Base-by-base conservation (phyloP, 2,797 vertebrate species). In the Myotis daubentonii region DNA sequence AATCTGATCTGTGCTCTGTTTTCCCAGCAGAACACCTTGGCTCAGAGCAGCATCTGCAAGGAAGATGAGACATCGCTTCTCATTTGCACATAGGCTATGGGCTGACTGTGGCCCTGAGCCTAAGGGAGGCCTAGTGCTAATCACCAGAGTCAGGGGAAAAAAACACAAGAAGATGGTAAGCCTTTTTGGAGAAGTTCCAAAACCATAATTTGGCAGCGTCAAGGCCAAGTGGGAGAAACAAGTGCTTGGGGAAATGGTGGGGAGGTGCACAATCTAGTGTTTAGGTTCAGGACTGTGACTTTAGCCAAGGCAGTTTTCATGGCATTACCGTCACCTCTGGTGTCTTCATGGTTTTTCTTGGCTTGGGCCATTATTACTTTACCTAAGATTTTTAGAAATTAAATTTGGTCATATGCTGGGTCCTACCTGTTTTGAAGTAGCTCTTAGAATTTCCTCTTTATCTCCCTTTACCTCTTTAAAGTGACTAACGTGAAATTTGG, bases 321-420 rank as follows among this genome's bases (percentile, higher is more conserved):
- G 44, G 20, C 71, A 53, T 38, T 17, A 17, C 25, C 25, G 36
- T 76, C 4, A 9, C 30, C 55, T 68, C 41, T 28, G 51, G 41
- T 71, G 30, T 41, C 41, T 80, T 75, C n/a, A 30, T 78, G 28
- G 9, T 44, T 51, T 36, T 70, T 15, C n/a, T 74, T 41, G 1
- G 11, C 36, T 84, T 86, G 6, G 71, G n/a, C 80, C 53, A 12
- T 86, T 82, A 71, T 41, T 49, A 71, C 19, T 70, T 86, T 72
- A 51, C 20, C 16, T 25, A 47, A 60, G 75, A 70, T 9, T 72
- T 90, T 92, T 36, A 93, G 93, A 89, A 74, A 93, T 41, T 68
- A 23, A 23, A 17, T 74, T 80, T 68, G 28, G 47, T 72, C 49
- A 23, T n/a, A 47, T 68, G 23, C 38, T 38, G 7, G 36, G 22